Conservation (phyloP, 2,113 vertebrate species). For the Gracilinanus agilis region DNA sequence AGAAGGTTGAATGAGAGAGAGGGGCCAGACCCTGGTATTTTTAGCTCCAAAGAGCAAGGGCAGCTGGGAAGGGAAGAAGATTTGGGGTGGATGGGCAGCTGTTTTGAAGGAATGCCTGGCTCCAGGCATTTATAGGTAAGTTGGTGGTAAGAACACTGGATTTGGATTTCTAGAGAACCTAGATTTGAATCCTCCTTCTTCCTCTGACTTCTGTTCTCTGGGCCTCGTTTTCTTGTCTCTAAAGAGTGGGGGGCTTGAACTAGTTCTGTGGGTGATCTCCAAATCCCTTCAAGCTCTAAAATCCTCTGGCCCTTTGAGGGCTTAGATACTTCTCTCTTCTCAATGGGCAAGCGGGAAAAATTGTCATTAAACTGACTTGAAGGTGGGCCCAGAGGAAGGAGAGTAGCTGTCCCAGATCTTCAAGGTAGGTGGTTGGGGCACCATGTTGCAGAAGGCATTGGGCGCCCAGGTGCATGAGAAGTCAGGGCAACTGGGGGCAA, state of each 20-base stretch:
- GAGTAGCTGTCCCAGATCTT: background rate
- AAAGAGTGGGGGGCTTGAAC: background rate
- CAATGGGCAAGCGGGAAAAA: background rate
- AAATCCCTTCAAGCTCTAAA: background rate
- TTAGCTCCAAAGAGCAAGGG: background rate
- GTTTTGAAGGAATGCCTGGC: background rate
- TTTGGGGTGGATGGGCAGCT: background rate
- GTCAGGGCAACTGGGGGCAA: background rate
- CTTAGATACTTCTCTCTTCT: background rate
- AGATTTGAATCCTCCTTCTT: background rate
- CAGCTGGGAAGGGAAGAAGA: background rate
- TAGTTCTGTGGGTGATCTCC: background rate
- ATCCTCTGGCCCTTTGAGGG: background rate
- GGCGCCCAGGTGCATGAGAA: background rate
- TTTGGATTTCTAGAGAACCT: background rate
- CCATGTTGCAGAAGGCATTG: background rate
- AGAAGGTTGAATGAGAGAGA: background rate
- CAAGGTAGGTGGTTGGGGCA: background rate
- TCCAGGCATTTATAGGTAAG: background rate
- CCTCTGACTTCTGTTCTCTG: background rate
- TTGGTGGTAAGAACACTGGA: background rate
- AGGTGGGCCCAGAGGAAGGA: background rate
- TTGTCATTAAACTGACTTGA: background rate
- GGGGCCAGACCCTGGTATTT: background rate
- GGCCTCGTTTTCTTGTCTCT: background rate